Percentiles rank a stretch among this genome's conserved stretches.
These are phyloP conservation scores for Oostethus manadensis DNA, from an alignment of 2,113 vertebrate species.

Conservation along the genomic window DNA sequence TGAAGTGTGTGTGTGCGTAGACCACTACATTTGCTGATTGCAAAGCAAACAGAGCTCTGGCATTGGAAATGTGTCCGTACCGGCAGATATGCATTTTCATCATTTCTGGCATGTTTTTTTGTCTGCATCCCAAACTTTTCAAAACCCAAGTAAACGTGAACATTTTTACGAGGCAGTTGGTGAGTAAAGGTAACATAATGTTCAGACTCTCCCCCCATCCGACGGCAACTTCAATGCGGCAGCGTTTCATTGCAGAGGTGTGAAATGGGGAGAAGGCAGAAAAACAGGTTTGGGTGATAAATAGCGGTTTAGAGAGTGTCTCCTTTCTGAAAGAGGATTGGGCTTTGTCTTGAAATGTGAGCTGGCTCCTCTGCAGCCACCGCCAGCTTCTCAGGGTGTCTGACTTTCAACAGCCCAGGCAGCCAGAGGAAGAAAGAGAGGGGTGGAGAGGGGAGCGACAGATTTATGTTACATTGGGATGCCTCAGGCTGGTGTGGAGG, in stretches of 20 bases:
- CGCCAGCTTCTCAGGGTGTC: constrained; percentile 54
- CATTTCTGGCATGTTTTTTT: too few species aligned
- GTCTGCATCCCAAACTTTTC: too few species aligned
- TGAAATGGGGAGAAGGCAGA: constrained; percentile 38
- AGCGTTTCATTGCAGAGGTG: constrained; percentile 27
- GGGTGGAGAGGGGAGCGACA: constrained; percentile 19
- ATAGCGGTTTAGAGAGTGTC: constrained; percentile 61
- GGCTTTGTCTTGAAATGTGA: constrained; percentile 68
- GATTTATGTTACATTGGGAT: constrained; percentile 51
- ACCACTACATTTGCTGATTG: too few species aligned
- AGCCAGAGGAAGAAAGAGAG: constrained; percentile 14
- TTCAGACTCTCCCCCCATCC: not conserved
- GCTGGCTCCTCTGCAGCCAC: constrained; percentile 31
- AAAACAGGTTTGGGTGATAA: constrained; percentile 62
- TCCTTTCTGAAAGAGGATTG: constrained; percentile 58
- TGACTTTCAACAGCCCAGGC: constrained; percentile 29
- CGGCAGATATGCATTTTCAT: too few species aligned
- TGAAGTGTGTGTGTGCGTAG: too few species aligned
- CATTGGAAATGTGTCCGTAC: too few species aligned
- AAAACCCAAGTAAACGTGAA: too few species aligned
- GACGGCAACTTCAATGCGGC: constrained; percentile 9
- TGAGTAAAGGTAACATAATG: not conserved
- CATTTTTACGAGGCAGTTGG: not conserved
- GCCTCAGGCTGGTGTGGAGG: constrained; percentile 31
- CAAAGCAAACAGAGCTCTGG: too few species aligned